Evolutionary conservation across 23 tunicate genomes (phyloP), one percentile per base, ranked within the genome.

Genomic region (Aplidium turbinatum): DNA sequence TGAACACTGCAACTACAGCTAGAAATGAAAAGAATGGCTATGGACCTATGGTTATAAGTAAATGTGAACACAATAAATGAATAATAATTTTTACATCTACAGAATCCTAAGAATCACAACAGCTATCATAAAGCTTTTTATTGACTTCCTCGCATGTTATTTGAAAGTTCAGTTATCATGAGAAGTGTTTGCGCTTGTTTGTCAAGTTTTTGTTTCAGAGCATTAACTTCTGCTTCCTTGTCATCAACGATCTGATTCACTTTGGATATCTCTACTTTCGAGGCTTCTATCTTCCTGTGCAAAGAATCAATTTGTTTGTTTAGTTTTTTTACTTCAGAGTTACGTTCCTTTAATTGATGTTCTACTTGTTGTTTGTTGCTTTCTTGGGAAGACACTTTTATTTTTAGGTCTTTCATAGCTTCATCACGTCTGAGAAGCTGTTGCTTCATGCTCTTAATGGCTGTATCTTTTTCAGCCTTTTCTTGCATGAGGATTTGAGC

Each of bases 101-200:
- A n/a, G n/a, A n/a, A n/a, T n/a, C n/a, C n/a, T n/a, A n/a, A n/a
- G n/a, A n/a, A n/a, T n/a, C n/a, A n/a, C n/a, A n/a, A n/a, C n/a
- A n/a, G n/a, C n/a, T n/a, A n/a, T n/a, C n/a, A n/a, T n/a, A n/a
- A n/a, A n/a, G n/a, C n/a, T n/a, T n/a, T n/a, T n/a, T n/a, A n/a
- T n/a, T n/a, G n/a, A n/a, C n/a, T n/a, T 11, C 70, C 45, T 18
- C 50, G 85, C 1, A 80, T 54, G 34, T 68, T 45, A 47, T 75
- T 83, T 18, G 86, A 84, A 23, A 87, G 82, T 40, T 79, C 72
- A 35, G 94, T 87, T 19, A 87, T 87, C 82, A 64, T 80, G 2
- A 63, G 62, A 20, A 87, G 54, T 6, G 94, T 87, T 51, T 79
- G 77, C 24, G 78, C 77, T 33, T 79, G 94, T 54, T 80, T 74